Evolutionary conservation across 2,888 invertebrate genomes (phyloP).

Genomic region (Phengaris arion): DNA sequence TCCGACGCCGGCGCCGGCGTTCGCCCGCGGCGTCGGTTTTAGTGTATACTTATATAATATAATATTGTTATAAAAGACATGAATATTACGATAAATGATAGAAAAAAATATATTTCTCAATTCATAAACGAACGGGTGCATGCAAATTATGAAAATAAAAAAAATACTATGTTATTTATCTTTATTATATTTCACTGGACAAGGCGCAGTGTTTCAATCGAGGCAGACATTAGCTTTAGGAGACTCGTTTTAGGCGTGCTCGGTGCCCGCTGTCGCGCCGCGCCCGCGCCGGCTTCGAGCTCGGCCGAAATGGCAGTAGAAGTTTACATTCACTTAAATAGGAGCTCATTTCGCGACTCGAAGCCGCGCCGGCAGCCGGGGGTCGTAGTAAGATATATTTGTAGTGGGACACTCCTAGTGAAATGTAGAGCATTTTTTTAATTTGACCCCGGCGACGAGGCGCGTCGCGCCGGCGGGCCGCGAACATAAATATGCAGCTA

Average conservation of each 20-base stretch:
- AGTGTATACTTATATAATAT: slow-evolving; percentile 74
- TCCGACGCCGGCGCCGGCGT: slow-evolving; percentile 61
- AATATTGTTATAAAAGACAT: slow-evolving; percentile 74
- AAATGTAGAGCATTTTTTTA: not conserved
- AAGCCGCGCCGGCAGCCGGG: not conserved
- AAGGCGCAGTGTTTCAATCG: slow-evolving; percentile 72
- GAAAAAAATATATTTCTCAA: slow-evolving; percentile 69
- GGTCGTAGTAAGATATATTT: not conserved
- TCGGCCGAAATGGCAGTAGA: slow-evolving; percentile 6
- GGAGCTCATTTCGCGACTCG: not conserved
- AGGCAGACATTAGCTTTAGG: slow-evolving; percentile 47
- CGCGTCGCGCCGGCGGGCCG: slow-evolving; percentile 69
- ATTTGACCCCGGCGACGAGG: slow-evolving; percentile 43
- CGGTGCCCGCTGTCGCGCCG: not conserved
- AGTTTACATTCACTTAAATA: slow-evolving; percentile 24
- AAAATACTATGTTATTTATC: slow-evolving; percentile 77
- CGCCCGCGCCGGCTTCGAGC: not conserved
- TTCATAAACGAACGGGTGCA: slow-evolving; percentile 77
- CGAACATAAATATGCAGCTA: slow-evolving; percentile 73
- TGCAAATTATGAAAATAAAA: slow-evolving; percentile 70
- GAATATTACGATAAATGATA: slow-evolving; percentile 71
- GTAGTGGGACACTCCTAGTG: slow-evolving; percentile 1
- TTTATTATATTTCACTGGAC: slow-evolving; percentile 78
- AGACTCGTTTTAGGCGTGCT: slow-evolving; percentile 35
- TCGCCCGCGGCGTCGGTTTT: slow-evolving; percentile 58